Evolutionary conservation across 2,113 vertebrate species (phyloP).

Genomic region (Dromas ardeola): DNA sequence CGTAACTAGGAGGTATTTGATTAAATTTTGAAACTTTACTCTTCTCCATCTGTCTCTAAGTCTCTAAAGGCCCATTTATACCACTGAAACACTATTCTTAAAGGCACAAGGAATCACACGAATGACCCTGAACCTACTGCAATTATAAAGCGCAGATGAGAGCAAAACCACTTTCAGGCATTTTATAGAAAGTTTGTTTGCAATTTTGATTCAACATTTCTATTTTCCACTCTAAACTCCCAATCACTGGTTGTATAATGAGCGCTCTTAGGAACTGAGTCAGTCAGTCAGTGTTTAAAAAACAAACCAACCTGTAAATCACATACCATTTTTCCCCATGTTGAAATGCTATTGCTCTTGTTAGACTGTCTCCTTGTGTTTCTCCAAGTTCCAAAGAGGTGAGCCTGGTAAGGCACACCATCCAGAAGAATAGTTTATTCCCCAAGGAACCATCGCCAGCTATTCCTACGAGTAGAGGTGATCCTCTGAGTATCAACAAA

Average conservation of each 20-base stretch:
- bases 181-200: background rate
- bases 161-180: background rate
- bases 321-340: background rate
- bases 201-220: background rate
- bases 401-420: background rate
- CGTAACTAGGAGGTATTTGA: conserved; percentile 13
- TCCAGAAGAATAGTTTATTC: background rate
- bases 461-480: background rate
- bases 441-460: background rate
- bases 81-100: conserved; percentile 22
- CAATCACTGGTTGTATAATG: background rate
- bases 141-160: background rate
- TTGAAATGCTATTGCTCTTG: conserved; percentile 19
- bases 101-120: background rate
- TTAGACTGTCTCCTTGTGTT: background rate
- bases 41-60: conserved; percentile 17
- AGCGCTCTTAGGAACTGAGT: conserved; percentile 10
- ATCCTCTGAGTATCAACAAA: background rate
- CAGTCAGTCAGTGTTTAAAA: conserved; percentile 13
- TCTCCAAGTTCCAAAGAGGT: background rate
- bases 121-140: background rate
- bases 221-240: background rate
- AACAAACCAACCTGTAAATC: conserved; percentile 18
- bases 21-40: conserved; percentile 50
- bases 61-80: conserved; percentile 33